These are phyloP conservation scores for Cyrtodaria siliqua DNA, from an alignment of 2,888 invertebrate genomes.

Conservation along the genomic window DNA sequence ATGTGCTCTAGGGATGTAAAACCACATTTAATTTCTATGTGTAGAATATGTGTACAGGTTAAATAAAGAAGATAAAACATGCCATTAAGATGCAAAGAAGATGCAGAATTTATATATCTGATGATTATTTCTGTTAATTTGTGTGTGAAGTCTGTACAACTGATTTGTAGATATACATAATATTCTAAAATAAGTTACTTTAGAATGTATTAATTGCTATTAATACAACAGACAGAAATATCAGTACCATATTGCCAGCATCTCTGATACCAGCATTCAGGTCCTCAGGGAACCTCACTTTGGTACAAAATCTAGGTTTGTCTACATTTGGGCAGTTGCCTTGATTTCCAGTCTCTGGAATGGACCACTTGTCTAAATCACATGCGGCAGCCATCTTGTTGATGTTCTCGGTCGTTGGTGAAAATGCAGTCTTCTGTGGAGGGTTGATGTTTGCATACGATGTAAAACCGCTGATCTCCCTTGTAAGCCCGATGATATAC, in stretches of 20 bases:
- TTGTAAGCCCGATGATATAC: constrained; percentile 60
- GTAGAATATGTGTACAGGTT: too few relatives aligned
- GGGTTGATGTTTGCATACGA: constrained; percentile 61
- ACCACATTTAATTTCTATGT: too few relatives aligned
- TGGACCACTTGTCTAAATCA: constrained; percentile 51
- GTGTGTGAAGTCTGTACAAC: too few relatives aligned
- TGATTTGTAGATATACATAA: too few relatives aligned
- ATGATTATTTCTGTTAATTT: too few relatives aligned
- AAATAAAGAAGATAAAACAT: too few relatives aligned
- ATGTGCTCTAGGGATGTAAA: too few relatives aligned
- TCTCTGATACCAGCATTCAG: not conserved
- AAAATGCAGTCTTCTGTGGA: constrained; percentile 60
- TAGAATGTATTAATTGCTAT: too few relatives aligned
- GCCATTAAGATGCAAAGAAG: too few relatives aligned
- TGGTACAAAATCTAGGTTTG: constrained; percentile 56
- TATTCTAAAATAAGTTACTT: too few relatives aligned
- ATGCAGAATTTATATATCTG: too few relatives aligned
- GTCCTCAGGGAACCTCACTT: constrained; percentile 36
- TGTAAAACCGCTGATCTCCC: constrained; percentile 59
- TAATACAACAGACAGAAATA: too few relatives aligned
- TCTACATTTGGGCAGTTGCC: constrained; percentile 43
- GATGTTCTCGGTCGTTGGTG: constrained; percentile 46
- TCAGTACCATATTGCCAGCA: not conserved
- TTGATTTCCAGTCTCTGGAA: constrained; percentile 44
- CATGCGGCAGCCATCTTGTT: constrained; percentile 51